Evolutionary conservation across 2,113 vertebrate genomes (phyloP), one percentile per base, ranked within the genome.

Genomic region (Anguilla rostrata): DNA sequence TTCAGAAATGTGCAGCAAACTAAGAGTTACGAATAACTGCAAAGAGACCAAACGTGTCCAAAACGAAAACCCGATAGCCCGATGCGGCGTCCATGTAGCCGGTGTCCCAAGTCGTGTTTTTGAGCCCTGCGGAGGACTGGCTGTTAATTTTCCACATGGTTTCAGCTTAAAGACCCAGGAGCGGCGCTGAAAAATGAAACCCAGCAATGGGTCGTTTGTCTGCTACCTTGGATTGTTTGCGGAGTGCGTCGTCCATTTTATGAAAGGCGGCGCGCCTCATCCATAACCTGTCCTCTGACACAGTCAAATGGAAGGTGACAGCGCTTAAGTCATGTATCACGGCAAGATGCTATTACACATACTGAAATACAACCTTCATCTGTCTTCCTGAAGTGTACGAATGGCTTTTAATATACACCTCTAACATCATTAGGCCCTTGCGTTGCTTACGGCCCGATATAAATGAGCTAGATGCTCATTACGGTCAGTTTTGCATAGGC

Each of bases 241-340:
- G 63, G 75, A 87, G 87, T 82, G 87, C 78, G 57, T 84, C 89
- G 90, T 87, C 83, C 60, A 26, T 39, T 79, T 53, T 0, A 53
- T n/a, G 81, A 26, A 26, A 83, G 56, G 41, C 11, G 34, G 83
- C 20, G 46, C 20, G 43, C 20, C 1, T 40, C 18, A 49, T 80
- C 80, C 85, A 86, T 90, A 90, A 91, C 80, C 82, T 71, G 85
- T 71, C 86, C 79, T 49, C 81, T 89, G 89, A 89, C 90, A 84
- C 83, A 90, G 34, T 90, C 88, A 90, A 89, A 91, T 90, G 89
- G 87, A 89, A 87, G 88, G 89, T 89, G 90, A 88, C 89, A 88
- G 85, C 57, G 22, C 53, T 34, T 85, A 84, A 90, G 87, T 91
- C 89, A 90, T 89, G 86, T 88, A 89, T 86, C 81, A 81, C 84